Evolutionary conservation across 2,113 vertebrate genomes (phyloP).

Genomic region (Rhabdornis inornatus): DNA sequence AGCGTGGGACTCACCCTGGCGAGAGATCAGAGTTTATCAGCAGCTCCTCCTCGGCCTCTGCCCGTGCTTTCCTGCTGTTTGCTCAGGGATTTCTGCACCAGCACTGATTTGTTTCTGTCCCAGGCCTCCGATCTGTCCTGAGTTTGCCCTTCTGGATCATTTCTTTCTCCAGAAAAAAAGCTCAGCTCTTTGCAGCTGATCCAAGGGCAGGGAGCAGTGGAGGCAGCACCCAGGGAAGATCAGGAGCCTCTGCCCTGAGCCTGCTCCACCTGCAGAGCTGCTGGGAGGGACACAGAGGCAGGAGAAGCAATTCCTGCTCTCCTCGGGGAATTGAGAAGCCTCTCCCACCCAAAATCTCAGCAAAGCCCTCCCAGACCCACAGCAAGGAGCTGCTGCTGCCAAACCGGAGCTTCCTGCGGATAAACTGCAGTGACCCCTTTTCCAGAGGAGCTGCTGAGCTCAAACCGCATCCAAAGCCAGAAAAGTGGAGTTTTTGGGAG

Average conservation of each 20-base stretch:
- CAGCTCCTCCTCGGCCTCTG: constrained; percentile 57
- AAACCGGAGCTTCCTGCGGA: not conserved
- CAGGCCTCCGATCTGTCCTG: not conserved
- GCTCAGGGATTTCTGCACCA: constrained; percentile 68
- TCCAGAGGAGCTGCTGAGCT: not conserved
- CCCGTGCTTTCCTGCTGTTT: constrained; percentile 54
- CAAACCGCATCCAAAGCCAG: not conserved
- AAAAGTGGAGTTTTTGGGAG: not conserved
- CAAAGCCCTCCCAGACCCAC: not conserved
- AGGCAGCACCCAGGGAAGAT: not conserved
- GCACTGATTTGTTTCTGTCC: constrained; percentile 37
- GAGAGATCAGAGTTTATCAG: not conserved
- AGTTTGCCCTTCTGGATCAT: not conserved
- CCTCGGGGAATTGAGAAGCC: not conserved
- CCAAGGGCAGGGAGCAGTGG: not conserved
- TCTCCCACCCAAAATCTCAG: not conserved
- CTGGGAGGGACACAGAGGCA: not conserved
- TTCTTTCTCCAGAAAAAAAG: fast-evolving
- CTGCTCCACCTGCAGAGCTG: not conserved
- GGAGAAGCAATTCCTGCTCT: not conserved
- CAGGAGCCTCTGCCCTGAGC: not conserved
- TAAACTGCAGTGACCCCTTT: not conserved
- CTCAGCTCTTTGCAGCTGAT: not conserved
- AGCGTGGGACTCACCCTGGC: not conserved
- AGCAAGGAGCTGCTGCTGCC: not conserved